Conservation (phyloP, 2,113 vertebrate species). For the Oplegnathus fasciatus region DNA sequence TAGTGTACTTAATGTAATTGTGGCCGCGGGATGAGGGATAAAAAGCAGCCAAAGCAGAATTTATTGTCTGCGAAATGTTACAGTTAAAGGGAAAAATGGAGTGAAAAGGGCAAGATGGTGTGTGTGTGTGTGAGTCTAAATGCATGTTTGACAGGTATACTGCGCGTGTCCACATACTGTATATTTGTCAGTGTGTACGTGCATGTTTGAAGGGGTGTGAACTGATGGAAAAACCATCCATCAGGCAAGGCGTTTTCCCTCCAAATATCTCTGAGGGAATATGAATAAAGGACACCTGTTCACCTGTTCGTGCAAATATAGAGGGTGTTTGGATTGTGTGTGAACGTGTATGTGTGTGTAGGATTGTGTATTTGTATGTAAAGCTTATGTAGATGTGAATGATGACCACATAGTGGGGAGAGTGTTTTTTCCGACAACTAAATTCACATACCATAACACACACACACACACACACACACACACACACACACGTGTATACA, state of each 20-base stretch:
- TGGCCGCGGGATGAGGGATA: constrained; percentile 34
- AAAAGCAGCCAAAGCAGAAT: constrained; percentile 43
- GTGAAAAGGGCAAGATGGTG: constrained; percentile 6
- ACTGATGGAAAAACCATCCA: constrained; percentile 11
- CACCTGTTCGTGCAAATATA: background rate
- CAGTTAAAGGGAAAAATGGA: constrained; percentile 30
- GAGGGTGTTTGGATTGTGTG: background rate
- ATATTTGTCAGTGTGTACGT: constrained; percentile 11
- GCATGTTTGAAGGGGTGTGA: background rate
- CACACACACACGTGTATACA: background rate
- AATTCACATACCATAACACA: background rate
- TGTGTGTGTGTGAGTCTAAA: background rate
- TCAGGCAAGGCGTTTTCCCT: background rate
- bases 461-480: background rate
- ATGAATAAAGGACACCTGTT: constrained; percentile 29
- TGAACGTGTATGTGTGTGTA: background rate
- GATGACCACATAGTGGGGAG: background rate
- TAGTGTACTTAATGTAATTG: constrained; percentile 55
- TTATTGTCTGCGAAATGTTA: constrained; percentile 44
- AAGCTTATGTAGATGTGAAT: constrained; percentile 16
- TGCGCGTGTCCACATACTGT: too few species aligned
- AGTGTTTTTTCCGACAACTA: background rate
- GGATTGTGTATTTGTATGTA: background rate
- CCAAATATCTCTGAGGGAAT: constrained; percentile 4
- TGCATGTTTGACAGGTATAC: constrained; percentile 18